Base-by-base conservation (phyloP, 2,888 invertebrate species). In the Mesoligia furuncula region DNA sequence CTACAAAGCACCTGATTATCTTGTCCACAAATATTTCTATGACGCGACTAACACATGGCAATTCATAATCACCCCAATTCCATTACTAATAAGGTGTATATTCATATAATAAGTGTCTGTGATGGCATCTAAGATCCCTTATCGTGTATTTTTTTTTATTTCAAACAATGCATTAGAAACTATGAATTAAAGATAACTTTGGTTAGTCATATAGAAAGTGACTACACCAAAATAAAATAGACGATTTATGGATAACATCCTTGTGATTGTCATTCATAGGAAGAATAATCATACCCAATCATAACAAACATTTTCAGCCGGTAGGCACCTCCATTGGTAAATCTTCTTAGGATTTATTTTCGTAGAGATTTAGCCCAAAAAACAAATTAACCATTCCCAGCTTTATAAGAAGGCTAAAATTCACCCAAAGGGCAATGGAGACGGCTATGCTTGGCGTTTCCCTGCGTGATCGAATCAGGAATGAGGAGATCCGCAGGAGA, bases 1-100 rank as follows among this genome's bases (percentile, higher is more conserved):
- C 27, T 69, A 64, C 62, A 68, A 65, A 65, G 57, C 42, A 36
- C 51, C 51, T 36, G 75, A 80, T 75, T 75, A 80, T 75, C 51
- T 62, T 62, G 17, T 69, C 36, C 59, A 67, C 24, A 80, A 65
- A 75, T 65, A 70, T 66, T 54, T 76, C 6, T 31, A 15, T 81
- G 62, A 81, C 42, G 57, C 27, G 27, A 64, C 48, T 70, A 31
- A 48, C 45, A 65, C 27, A 13, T 17, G 51, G n/a, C 31, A 65
- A 59, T 27, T 27, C 51, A 79, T 42, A 68, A 51, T 64, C 57
- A 59, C 9, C 13, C 57, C 9, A 62, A 54, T 76, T 17, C 31
- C 9, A 1, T 57, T 45, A 24, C 0, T 0, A 9, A 2, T 72
- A 71, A 67, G 64, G 66, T 78, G 27, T 36, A 66, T 36, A 61